phyloP scores from a whole-genome alignment of 2,797 vertebrate genomes.

The Hyperoplus lanceolatus region DNA sequence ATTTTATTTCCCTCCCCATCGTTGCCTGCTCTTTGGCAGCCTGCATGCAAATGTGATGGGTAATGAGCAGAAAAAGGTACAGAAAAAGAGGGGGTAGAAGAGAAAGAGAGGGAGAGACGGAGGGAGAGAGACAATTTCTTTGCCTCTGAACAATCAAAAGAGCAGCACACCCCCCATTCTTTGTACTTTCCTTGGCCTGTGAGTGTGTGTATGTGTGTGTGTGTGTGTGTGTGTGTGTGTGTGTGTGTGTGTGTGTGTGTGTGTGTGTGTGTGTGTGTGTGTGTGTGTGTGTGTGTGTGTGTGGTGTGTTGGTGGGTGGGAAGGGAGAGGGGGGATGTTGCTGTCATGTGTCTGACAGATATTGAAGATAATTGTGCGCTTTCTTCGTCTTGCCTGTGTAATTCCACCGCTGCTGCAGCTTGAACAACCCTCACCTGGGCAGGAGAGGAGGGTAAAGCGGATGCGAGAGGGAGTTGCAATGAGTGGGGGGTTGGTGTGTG shows the following conservation, averaged over 20 bases:
- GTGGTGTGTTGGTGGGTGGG: conserved; percentile 61
- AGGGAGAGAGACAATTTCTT: conserved; percentile 76
- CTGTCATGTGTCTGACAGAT: conserved; percentile 89
- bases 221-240: conserved; percentile 49
- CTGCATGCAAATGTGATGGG: conserved; percentile 84
- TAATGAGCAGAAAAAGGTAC: conserved; percentile 86
- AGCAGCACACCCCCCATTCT: conserved; percentile 82
- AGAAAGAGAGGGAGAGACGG: conserved; percentile 19
- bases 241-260: conserved; percentile 55
- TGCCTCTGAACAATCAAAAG: conserved; percentile 86
- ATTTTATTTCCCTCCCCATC: conserved; percentile 83
- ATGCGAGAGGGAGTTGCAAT: conserved; percentile 56
- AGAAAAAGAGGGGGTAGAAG: conserved; percentile 60
- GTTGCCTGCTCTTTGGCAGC: conserved; percentile 82
- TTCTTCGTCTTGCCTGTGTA: conserved; percentile 86
- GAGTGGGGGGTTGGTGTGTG: conserved; percentile 57
- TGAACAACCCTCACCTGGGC: conserved; percentile 85
- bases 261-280: conserved; percentile 19
- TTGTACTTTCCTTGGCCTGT: conserved; percentile 81
- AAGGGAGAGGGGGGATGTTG: conserved; percentile 60
- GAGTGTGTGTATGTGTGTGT: conserved; percentile 53
- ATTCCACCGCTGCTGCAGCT: conserved; percentile 80
- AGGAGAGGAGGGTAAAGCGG: conserved; percentile 69
- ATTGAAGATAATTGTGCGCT: conserved; percentile 90
- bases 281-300: conserved; percentile 24